A percentile compares a stretch with the other conserved stretches of the same genome.
Conservation (phyloP, 2,113 vertebrate genomes). For the Hemiscyllium ocellatum region DNA sequence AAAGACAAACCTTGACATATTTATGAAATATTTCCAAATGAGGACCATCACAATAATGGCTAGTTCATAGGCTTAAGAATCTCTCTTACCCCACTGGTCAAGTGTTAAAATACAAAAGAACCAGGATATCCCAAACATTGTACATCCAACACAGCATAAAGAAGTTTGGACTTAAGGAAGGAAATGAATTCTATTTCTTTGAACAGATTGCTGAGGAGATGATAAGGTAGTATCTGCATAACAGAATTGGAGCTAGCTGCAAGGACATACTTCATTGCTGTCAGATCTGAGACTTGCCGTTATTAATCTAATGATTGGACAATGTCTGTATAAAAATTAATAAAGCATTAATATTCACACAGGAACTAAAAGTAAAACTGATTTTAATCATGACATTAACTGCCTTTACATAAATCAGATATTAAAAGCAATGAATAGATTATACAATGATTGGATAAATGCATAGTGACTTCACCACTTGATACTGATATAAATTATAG, state of each 20-base stretch:
- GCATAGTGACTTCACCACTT: background rate
- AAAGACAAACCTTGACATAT: background rate
- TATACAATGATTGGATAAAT: background rate
- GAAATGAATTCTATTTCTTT: background rate
- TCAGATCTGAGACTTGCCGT: background rate
- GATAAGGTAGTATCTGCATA: background rate
- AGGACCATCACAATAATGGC: background rate
- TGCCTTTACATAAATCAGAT: background rate
- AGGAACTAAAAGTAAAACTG: background rate
- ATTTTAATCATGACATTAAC: background rate
- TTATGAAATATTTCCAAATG: background rate
- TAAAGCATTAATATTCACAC: background rate
- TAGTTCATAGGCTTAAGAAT: background rate
- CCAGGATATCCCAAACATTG: background rate
- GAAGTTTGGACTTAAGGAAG: background rate
- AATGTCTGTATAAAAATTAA: background rate
- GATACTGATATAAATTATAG: background rate
- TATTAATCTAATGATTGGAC: background rate
- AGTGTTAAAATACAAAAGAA: background rate
- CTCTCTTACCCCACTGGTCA: background rate
- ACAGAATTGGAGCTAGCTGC: background rate
- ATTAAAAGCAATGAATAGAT: background rate
- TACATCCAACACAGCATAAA: background rate
- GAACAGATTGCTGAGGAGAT: background rate
- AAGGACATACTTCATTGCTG: background rate